A percentile compares a stretch with the other conserved stretches of the same genome.
These are phyloP conservation scores for Hirudinaria manillensis DNA, from an alignment of 2,888 invertebrate genomes.

Conservation along the genomic window DNA sequence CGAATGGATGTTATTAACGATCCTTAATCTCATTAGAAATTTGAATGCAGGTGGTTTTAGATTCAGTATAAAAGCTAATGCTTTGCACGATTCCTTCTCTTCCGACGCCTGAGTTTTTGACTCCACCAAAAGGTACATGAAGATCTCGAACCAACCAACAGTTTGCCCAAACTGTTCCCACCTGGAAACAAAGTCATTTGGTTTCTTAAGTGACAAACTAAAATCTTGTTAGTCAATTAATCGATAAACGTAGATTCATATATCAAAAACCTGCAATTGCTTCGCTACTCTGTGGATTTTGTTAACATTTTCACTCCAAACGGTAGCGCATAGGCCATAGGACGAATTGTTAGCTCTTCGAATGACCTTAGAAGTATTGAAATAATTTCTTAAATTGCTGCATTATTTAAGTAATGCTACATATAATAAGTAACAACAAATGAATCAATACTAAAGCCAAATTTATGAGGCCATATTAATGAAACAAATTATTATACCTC, in stretches of 20 bases:
- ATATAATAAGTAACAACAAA: background rate
- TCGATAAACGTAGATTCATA: background rate
- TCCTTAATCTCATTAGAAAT: conserved; percentile 5
- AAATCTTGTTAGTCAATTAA: background rate
- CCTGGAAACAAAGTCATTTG: conserved; percentile 44
- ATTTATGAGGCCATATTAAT: too few species aligned
- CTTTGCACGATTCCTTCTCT: conserved; percentile 58
- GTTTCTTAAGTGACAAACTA: background rate
- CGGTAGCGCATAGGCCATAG: conserved; percentile 58
- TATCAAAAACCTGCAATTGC: conserved; percentile 53
- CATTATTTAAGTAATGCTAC: too few species aligned
- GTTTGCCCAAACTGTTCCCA: conserved; percentile 60
- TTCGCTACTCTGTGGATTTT: conserved; percentile 56
- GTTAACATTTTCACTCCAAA: conserved; percentile 56
- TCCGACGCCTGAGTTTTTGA: conserved; percentile 59
- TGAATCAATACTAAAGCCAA: background rate
- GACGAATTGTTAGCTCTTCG: conserved; percentile 54
- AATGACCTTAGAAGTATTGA: conserved; percentile 47
- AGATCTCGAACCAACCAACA: conserved; percentile 59
- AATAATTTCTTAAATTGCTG: too few species aligned
- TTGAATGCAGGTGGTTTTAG: conserved; percentile 54
- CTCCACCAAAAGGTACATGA: conserved; percentile 60
- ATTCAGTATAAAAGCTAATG: conserved; percentile 58
- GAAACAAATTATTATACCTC: background rate
- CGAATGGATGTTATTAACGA: too few species aligned